phyloP scores from a whole-genome alignment of 2,113 vertebrate genomes.

The Cisticola juncidis region DNA sequence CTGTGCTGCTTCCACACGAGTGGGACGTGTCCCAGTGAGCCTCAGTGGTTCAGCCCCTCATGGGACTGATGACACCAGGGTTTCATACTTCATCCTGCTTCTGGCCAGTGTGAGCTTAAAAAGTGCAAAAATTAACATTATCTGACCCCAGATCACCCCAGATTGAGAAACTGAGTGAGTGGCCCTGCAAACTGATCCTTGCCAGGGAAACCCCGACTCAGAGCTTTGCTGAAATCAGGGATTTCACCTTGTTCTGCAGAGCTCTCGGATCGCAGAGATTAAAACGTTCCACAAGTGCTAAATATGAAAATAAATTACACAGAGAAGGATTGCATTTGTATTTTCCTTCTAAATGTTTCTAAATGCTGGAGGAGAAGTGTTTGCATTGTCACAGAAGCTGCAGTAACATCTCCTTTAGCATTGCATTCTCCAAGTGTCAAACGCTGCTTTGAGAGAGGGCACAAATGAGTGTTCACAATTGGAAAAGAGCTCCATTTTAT shows the following conservation, averaged over 20 bases:
- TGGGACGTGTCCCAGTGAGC: fast-evolving
- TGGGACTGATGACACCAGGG: neutral
- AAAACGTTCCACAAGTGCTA: neutral
- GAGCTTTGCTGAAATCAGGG: neutral
- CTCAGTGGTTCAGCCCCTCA: neutral
- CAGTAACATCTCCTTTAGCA: neutral
- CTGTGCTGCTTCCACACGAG: neutral
- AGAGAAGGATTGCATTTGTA: neutral
- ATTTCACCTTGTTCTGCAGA: neutral
- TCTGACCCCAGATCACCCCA: neutral
- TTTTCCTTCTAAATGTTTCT: neutral
- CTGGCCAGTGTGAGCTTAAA: neutral
- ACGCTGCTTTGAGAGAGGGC: neutral
- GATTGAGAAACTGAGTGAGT: neutral
- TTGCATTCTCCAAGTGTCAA: neutral
- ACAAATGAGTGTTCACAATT: neutral
- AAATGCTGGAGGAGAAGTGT: neutral
- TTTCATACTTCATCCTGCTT: neutral
- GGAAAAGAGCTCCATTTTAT: neutral
- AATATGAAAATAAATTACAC: neutral
- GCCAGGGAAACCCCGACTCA: neutral
- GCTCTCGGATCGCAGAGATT: neutral
- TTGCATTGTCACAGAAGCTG: neutral
- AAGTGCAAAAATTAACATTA: neutral
- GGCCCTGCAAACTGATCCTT: neutral